Evolutionary conservation across 2,113 vertebrate species (phyloP), one percentile per base, ranked within the genome.

Genomic region (Motacilla tschutschensis): DNA sequence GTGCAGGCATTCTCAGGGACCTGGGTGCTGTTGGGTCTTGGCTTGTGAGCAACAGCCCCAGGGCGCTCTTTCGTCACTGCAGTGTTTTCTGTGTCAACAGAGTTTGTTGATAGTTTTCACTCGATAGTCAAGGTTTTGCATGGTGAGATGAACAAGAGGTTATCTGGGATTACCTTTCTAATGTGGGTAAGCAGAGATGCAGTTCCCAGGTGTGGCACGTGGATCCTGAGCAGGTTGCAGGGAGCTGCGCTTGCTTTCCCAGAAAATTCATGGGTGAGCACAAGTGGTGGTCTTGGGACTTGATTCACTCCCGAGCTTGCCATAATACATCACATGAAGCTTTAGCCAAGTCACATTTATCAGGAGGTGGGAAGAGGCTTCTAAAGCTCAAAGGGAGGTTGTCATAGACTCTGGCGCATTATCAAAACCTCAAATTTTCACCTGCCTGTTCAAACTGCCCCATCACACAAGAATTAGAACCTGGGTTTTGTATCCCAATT

Each of bases 1-100:
- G 24, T 48, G 70, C 31, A 0, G 0, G 54, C 0, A 0, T 14
- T 17, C 0, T 1, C n/a, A 5, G 9, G 17, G 18, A 58, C 12
- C 53, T 17, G 7, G 25, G 13, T 19, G 38, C 0, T 0, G 4
- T 28, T 57, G 67, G n/a, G 10, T 31, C 51, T 79, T 41, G 67
- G 43, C 25, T 69, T 22, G 26, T 73, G 59, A 28, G 33, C 1
- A 1, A 1, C 7, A 47, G 53, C 22, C 31, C 48, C 47, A 13
- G 31, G 47, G 70, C 0, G 0, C 21, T 65, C 29, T 41, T 51
- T 63, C 3, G 0, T 48, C 48, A 11, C 24, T 14, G 17, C 21
- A 3, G 2, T 28, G 59, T 82, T 93, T 82, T 40, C 36, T 58
- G 33, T 72, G 65, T 85, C 91, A 83, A 15, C 16, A 64, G 57